These are phyloP conservation scores for Stenchaetothrips biformis DNA, from an alignment of 2,888 invertebrate genomes.

Conservation along the genomic window DNA sequence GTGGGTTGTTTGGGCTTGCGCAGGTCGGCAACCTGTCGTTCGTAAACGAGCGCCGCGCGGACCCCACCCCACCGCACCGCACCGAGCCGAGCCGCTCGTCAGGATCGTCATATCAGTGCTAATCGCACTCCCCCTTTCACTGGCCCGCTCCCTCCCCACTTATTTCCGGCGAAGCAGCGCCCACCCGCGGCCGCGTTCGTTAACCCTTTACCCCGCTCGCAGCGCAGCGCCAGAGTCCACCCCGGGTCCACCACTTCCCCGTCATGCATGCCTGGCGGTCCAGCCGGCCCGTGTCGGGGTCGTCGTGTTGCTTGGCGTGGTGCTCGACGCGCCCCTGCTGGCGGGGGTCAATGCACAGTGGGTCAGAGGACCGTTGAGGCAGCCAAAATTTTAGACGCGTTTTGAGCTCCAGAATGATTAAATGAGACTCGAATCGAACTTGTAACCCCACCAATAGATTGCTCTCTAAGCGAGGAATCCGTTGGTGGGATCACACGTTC, in stretches of 20 bases:
- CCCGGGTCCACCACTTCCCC: too few relatives aligned
- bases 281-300: neutral
- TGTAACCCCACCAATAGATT: too few relatives aligned
- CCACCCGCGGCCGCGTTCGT: neutral
- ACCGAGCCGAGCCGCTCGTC: neutral
- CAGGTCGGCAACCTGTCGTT: constrained; percentile 6
- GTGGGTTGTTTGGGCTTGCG: neutral
- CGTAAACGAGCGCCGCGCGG: neutral
- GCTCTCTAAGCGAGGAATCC: too few relatives aligned
- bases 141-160: neutral
- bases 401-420: too few relatives aligned
- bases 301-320: neutral
- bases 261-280: neutral
- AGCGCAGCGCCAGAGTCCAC: neutral
- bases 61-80: neutral
- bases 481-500: too few relatives aligned
- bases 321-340: neutral
- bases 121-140: constrained; percentile 2
- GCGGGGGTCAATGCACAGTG: too few relatives aligned
- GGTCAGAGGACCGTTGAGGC: too few relatives aligned
- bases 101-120: constrained; percentile 7
- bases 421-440: too few relatives aligned
- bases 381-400: too few relatives aligned
- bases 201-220: neutral
- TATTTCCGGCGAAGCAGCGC: too few relatives aligned